Evolutionary conservation across 23 tunicate genomes (phyloP).

Genomic region (Halocynthia roretzi): DNA sequence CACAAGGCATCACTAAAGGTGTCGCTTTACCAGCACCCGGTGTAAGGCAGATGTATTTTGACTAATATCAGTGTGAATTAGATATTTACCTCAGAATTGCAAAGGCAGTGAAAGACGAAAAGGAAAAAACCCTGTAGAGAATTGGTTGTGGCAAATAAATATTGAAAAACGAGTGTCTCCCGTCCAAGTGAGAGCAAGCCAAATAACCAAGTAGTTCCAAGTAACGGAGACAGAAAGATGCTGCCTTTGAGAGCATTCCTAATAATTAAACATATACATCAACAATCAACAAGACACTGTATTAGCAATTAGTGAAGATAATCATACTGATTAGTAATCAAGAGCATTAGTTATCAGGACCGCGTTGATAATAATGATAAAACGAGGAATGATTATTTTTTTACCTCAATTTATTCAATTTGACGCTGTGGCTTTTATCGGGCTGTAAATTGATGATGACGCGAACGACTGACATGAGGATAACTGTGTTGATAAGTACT

Average conservation of each 20-base stretch:
- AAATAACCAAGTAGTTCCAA: slow-evolving; percentile 88
- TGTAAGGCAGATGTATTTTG: neutral
- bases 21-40: too few species aligned
- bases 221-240: slow-evolving; percentile 75
- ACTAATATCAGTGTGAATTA: neutral
- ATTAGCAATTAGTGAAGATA: too few species aligned
- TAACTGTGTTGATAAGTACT: slow-evolving; percentile 46
- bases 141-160: slow-evolving; percentile 70
- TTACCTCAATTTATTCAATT: slow-evolving; percentile 51
- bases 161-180: slow-evolving; percentile 66
- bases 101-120: slow-evolving; percentile 83
- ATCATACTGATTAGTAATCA: too few species aligned
- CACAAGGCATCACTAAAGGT: too few species aligned
- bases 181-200: slow-evolving; percentile 58
- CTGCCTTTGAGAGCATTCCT: slow-evolving; percentile 92
- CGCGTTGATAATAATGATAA: too few species aligned
- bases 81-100: slow-evolving; percentile 76
- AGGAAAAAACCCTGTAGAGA: slow-evolving; percentile 88
- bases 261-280: neutral
- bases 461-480: slow-evolving; percentile 63
- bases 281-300: too few species aligned
- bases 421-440: slow-evolving; percentile 41
- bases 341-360: too few species aligned
- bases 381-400: too few species aligned
- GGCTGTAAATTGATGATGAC: slow-evolving; percentile 65